These are phyloP conservation scores for Catagonus wagneri DNA, from an alignment of 2,113 vertebrate species.

Conservation along the genomic window DNA sequence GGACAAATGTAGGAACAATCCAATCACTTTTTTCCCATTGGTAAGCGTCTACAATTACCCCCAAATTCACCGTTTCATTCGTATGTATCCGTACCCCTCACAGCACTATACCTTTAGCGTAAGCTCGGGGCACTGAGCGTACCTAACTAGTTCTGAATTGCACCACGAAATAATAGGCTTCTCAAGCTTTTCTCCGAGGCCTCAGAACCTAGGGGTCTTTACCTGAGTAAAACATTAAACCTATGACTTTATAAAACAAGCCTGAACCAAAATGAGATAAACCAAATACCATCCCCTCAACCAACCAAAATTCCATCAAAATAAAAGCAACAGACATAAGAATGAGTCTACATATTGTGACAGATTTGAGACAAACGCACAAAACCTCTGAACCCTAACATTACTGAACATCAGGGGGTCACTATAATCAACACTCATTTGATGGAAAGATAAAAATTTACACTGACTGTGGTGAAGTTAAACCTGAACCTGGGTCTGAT, in stretches of 20 bases:
- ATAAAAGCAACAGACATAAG: slow-evolving; percentile 34
- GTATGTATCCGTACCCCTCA: background rate
- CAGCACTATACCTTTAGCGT: background rate
- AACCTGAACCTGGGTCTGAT: background rate
- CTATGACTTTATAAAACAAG: slow-evolving; percentile 62
- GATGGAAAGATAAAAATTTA: background rate
- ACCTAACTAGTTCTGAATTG: slow-evolving; percentile 54
- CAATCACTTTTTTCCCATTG: slow-evolving; percentile 13
- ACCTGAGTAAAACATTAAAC: slow-evolving; percentile 72
- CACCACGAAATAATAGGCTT: slow-evolving; percentile 64
- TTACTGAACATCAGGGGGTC: background rate
- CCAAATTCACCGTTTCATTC: slow-evolving; percentile 52
- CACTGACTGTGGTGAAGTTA: background rate
- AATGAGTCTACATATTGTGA: background rate
- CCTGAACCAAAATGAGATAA: slow-evolving; percentile 54
- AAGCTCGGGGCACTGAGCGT: slow-evolving; percentile 4
- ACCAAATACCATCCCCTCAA: background rate
- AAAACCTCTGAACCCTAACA: slow-evolving; percentile 18
- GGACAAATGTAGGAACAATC: slow-evolving; percentile 24
- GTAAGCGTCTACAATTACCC: slow-evolving; percentile 1
- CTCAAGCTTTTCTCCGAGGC: slow-evolving; percentile 38
- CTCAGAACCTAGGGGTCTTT: slow-evolving; percentile 32
- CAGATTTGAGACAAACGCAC: slow-evolving; percentile 41
- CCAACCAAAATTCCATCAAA: slow-evolving; percentile 41
- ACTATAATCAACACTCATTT: background rate